Evolutionary conservation across 2,797 vertebrate genomes (phyloP), one percentile per base, ranked within the genome.

Genomic region (Thripadectes ignobilis): DNA sequence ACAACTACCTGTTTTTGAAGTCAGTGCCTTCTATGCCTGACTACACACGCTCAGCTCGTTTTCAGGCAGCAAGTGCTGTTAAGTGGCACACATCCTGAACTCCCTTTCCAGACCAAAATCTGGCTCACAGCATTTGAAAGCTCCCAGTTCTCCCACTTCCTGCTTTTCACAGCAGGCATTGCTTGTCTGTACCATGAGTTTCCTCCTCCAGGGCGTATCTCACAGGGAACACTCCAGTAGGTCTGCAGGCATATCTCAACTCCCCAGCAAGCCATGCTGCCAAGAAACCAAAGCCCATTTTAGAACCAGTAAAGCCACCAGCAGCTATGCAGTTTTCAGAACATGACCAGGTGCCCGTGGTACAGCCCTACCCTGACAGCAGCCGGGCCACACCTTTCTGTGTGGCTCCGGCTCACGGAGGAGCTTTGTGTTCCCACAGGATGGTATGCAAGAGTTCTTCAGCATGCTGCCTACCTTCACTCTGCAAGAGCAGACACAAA

Each of bases 211-310:
- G 48, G 45, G 45, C 7, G 2, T 34, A 85, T n/a, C 85, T 83
- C 72, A 51, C 36, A 80, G 65, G 65, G 43, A 95, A 49, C 57
- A 38, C 77, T 77, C 82, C 12, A 85, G 48, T 14, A 89, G 81
- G 65, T 46, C 79, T 72, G 67, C 87, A 77, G 87, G 72, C 71
- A 20, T 71, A 91, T 57, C 75, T 87, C 52, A 89, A 78, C 48
- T 71, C 57, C 0, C 82, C 4, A 73, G 69, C 5, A 1, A 81
- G 39, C 21, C 78, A 54, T 8, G 52, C 85, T 75, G 79, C 76
- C 87, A 85, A 89, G 85, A 91, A 91, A 91, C 21, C 57, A 87
- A 93, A 94, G 43, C 41, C 68, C 77, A 45, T 59, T 91, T 59
- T 48, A 85, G 78, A 88, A 80, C 82, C 75, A 91, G 71, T 59